Evolutionary conservation across 2,888 invertebrate genomes (phyloP).

Genomic region (Spicauda simplicius): DNA sequence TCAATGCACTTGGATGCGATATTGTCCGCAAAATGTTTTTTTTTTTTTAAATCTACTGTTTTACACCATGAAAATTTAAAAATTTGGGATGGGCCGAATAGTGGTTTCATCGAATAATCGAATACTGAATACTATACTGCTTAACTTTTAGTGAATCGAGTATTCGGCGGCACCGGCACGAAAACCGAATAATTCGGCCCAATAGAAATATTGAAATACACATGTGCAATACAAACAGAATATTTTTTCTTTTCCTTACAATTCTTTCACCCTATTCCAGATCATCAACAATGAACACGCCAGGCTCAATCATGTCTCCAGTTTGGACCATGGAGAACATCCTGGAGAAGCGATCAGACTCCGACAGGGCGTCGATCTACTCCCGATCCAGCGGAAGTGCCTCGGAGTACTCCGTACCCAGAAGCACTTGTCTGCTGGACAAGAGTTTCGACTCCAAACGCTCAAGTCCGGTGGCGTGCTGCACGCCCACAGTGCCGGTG

Average conservation of each 20-base stretch:
- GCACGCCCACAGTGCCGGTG: constrained; percentile 86
- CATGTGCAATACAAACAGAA: too few relatives aligned
- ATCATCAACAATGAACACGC: constrained; percentile 84
- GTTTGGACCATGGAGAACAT: constrained; percentile 85
- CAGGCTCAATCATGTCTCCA: constrained; percentile 81
- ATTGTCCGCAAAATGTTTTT: too few relatives aligned
- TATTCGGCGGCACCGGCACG: too few relatives aligned
- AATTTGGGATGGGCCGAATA: too few relatives aligned
- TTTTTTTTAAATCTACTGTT: too few relatives aligned
- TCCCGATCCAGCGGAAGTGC: constrained; percentile 87
- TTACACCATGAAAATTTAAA: too few relatives aligned
- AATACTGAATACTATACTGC: too few relatives aligned
- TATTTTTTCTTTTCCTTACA: background rate
- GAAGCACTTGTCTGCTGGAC: constrained; percentile 69
- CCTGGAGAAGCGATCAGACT: constrained; percentile 76
- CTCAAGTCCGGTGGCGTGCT: constrained; percentile 70
- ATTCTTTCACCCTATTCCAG: constrained; percentile 60
- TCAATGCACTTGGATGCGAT: too few relatives aligned
- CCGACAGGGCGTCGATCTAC: constrained; percentile 87
- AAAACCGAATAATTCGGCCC: too few relatives aligned
- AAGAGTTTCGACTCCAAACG: constrained; percentile 81
- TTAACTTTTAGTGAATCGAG: too few relatives aligned
- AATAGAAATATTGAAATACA: too few relatives aligned
- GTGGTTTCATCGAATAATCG: too few relatives aligned
- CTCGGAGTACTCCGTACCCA: constrained; percentile 87